These are phyloP conservation scores for Octopus sinensis DNA, from an alignment of 1,140 invertebrate species.

Conservation along the genomic window DNA sequence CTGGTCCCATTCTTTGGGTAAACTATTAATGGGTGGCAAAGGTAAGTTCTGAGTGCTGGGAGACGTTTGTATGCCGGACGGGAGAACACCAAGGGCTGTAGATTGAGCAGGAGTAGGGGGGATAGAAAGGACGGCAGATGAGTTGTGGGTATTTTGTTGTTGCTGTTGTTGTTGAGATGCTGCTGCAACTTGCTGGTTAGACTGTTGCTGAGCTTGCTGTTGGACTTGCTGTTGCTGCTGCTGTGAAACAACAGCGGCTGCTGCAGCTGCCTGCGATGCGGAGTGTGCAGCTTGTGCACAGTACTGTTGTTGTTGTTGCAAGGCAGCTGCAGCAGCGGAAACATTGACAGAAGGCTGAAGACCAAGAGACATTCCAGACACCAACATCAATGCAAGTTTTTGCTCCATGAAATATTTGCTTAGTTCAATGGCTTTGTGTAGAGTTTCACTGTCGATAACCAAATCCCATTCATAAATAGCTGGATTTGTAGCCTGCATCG, in stretches of 20 bases:
- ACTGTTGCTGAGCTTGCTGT: slow-evolving; percentile 14
- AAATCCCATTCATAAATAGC: slow-evolving; percentile 25
- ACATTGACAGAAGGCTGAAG: background rate
- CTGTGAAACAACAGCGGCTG: background rate
- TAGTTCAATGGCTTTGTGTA: slow-evolving; percentile 24
- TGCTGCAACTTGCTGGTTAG: slow-evolving; percentile 10
- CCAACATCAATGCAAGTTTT: slow-evolving; percentile 35
- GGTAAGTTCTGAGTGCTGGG: background rate
- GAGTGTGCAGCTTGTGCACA: background rate
- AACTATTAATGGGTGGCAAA: background rate
- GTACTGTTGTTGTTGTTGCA: background rate
- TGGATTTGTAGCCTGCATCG: background rate
- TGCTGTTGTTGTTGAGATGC: slow-evolving; percentile 1
- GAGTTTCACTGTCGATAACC: slow-evolving; percentile 21
- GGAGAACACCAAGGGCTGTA: background rate
- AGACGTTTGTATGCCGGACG: background rate
- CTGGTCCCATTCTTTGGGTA: slow-evolving; percentile 6
- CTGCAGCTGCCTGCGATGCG: slow-evolving; percentile 14
- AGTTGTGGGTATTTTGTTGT: slow-evolving; percentile 17
- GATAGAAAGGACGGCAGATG: slow-evolving; percentile 13
- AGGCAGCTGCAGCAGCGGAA: background rate
- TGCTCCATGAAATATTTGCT: slow-evolving; percentile 38
- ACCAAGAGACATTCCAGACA: slow-evolving; percentile 23
- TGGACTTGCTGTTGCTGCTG: slow-evolving; percentile 8
- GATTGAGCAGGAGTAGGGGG: background rate